Percentiles rank a stretch among this genome's conserved stretches.
phyloP scores from a whole-genome alignment of 2,888 invertebrate species.

The Neria commutata region DNA sequence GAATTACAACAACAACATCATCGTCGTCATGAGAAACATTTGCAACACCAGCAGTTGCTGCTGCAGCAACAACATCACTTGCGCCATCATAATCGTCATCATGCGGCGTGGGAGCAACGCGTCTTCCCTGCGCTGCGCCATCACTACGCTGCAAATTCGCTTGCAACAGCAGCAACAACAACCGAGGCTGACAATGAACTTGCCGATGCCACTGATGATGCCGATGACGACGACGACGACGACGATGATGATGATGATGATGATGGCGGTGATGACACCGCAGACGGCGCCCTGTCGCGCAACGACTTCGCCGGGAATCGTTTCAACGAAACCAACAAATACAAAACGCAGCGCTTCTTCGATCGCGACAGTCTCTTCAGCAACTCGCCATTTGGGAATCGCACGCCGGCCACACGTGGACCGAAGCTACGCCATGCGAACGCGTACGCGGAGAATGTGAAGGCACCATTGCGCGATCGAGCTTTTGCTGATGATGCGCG shows the following conservation, averaged over 20 bases:
- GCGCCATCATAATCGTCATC: constrained; percentile 56
- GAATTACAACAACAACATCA: constrained; percentile 40
- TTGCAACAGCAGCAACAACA: constrained; percentile 14
- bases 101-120: constrained; percentile 51
- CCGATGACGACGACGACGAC: neutral
- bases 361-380: constrained; percentile 54
- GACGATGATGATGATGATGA: neutral
- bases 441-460: neutral
- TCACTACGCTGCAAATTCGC: constrained; percentile 3
- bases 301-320: constrained; percentile 10
- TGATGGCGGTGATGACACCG: neutral
- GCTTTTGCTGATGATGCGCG: constrained; percentile 14
- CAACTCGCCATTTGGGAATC: constrained; percentile 35
- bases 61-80: constrained; percentile 48
- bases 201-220: neutral
- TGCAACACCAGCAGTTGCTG: constrained; percentile 32
- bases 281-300: constrained; percentile 27
- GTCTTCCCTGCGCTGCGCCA: constrained; percentile 46
- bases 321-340: too few species aligned
- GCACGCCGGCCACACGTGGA: constrained; percentile 40
- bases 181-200: constrained; percentile 1
- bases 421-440: constrained; percentile 26
- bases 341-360: constrained; percentile 43
- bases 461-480: neutral
- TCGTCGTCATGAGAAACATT: constrained; percentile 44